Evolutionary conservation across 2,113 vertebrate genomes (phyloP).

Genomic region (Salminus brasiliensis): DNA sequence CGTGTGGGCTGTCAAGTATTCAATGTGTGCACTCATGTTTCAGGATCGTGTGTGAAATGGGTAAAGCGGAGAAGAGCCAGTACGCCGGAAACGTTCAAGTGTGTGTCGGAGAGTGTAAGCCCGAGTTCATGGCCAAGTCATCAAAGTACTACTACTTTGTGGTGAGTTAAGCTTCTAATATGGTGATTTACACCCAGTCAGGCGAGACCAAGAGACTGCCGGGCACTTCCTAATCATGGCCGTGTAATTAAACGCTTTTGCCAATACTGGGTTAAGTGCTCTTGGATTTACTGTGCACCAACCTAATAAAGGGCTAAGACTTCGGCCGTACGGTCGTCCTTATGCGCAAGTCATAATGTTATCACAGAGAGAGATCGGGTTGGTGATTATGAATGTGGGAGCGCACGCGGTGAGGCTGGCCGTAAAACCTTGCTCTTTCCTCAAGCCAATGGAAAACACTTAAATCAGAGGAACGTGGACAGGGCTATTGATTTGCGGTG

Average conservation of each 20-base stretch:
- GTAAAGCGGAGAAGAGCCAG: conserved; percentile 91
- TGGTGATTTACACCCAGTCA: conserved; percentile 8
- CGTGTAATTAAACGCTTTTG: conserved; percentile 41
- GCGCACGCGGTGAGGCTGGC: conserved; percentile 22
- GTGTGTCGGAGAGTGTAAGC: conserved; percentile 88
- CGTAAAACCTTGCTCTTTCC: conserved; percentile 39
- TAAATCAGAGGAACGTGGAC: conserved; percentile 34
- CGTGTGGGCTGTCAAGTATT: too few relatives aligned
- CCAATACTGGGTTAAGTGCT: conserved; percentile 21
- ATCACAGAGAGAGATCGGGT: background rate
- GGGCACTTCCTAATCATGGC: conserved; percentile 24
- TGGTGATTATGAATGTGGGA: conserved; percentile 52
- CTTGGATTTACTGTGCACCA: conserved; percentile 36
- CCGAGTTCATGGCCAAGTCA: conserved; percentile 91
- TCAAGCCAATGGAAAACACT: conserved; percentile 29
- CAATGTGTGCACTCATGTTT: too few relatives aligned
- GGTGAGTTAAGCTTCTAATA: conserved; percentile 79
- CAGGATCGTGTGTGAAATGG: conserved; percentile 99
- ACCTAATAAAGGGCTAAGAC: conserved; percentile 30
- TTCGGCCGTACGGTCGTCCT: background rate
- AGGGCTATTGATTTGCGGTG: conserved; percentile 33
- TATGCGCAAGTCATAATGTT: conserved; percentile 36
- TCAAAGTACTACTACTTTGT: conserved; percentile 96
- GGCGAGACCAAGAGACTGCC: background rate
- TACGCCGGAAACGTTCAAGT: conserved; percentile 91